Percentiles rank a stretch among this genome's conserved stretches.
Evolutionary conservation across 2,113 vertebrate species (phyloP).

Genomic region (Narcine bancroftii): DNA sequence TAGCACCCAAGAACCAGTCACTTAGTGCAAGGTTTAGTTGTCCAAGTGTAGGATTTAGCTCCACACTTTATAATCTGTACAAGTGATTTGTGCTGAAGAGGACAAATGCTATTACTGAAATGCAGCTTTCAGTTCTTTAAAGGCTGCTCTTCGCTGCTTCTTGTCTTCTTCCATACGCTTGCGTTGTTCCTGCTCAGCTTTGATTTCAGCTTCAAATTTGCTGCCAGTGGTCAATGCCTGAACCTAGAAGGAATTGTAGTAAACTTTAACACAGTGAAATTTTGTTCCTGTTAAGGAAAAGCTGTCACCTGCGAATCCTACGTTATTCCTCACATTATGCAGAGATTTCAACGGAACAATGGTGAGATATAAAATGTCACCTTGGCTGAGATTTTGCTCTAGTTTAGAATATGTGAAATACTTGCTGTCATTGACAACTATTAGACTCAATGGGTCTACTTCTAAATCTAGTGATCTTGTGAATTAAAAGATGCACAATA

Average conservation of each 20-base stretch:
- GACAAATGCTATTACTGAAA: conserved; percentile 61
- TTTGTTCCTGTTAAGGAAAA: background rate
- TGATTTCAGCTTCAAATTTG: conserved; percentile 86
- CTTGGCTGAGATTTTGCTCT: no score
- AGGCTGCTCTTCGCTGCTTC: conserved; percentile 75
- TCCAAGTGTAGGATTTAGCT: conserved; percentile 24
- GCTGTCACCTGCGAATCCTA: background rate
- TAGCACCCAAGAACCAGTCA: background rate
- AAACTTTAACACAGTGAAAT: background rate
- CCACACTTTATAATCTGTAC: conserved; percentile 4
- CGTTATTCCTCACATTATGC: background rate
- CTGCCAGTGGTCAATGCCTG: conserved; percentile 74
- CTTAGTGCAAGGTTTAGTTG: conserved; percentile 22
- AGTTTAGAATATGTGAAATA: no score
- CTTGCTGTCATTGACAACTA: no score
- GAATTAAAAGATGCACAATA: background rate
- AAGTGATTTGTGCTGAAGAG: background rate
- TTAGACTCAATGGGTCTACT: no score
- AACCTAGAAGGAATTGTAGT: conserved; percentile 52
- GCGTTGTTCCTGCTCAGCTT: conserved; percentile 78
- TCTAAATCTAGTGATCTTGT: no score
- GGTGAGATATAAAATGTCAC: no score
- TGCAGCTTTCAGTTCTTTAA: conserved; percentile 79
- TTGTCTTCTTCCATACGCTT: conserved; percentile 73
- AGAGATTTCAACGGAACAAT: background rate